Evolutionary conservation across 2,797 vertebrate genomes (phyloP).

Genomic region (Lithobates pipiens): DNA sequence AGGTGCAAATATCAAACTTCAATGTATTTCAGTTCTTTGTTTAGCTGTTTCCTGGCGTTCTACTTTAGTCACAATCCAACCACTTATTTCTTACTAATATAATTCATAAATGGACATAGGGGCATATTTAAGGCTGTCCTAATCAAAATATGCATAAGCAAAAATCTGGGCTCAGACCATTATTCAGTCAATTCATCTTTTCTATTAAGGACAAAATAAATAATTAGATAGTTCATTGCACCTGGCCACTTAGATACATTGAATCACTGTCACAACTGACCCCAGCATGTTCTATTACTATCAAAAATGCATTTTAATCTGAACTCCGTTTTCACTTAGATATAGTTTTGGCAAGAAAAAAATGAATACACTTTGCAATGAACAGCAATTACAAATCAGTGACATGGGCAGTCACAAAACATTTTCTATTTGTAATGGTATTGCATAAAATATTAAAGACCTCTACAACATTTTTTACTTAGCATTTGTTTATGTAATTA

Average conservation of each 20-base stretch:
- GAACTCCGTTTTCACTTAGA: background rate
- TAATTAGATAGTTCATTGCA: background rate
- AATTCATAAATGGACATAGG: background rate
- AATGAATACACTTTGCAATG: slow-evolving; percentile 11
- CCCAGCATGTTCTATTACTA: background rate
- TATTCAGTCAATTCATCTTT: background rate
- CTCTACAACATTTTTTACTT: slow-evolving; percentile 26
- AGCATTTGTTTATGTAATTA: background rate
- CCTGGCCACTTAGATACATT: background rate
- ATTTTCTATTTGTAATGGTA: slow-evolving; percentile 36
- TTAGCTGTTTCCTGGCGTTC: background rate
- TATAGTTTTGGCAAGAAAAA: slow-evolving; percentile 23
- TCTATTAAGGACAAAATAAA: background rate
- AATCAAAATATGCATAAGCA: background rate
- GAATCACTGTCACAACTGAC: slow-evolving; percentile 2
- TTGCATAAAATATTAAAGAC: slow-evolving; percentile 29
- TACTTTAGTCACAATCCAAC: background rate
- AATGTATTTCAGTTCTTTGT: background rate
- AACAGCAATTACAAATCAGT: slow-evolving; percentile 38
- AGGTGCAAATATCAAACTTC: background rate
- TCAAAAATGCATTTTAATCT: background rate
- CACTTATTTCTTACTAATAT: background rate
- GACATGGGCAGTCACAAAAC: slow-evolving; percentile 33
- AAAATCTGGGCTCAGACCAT: background rate
- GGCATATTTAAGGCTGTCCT: background rate